Evolutionary conservation across 2,797 vertebrate species (phyloP), one percentile per base, ranked within the genome.

Genomic region (Discoglossus pictus): DNA sequence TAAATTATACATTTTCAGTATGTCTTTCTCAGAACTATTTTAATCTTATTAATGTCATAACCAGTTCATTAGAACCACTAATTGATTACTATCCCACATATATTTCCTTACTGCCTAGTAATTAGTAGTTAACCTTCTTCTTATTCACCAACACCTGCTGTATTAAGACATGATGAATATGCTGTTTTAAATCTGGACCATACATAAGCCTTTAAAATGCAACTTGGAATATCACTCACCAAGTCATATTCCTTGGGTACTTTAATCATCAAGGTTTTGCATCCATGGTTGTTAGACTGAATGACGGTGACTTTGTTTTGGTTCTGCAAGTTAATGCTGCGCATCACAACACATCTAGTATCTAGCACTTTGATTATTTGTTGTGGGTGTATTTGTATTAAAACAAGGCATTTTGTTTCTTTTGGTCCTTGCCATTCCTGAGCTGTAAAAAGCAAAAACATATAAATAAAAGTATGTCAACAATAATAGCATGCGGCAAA

Each of bases 241-340:
- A 92, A 80, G 82, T 93, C 90, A 10, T 87, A 89, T 63, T 92
- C 93, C 75, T 91, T 90, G 3, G 83, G 82, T 8, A 88, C 85
- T 84, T 92, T 90, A 18, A 92, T 77, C 65, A 93, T 78, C 54
- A 92, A 74, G 17, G 79, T 79, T 65, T 77, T 87, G 6, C 73
- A 79, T 7, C 84, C 75, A 2, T 68, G 74, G 73, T 91, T 83
- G 15, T 62, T 88, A 52, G 91, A 88, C 16, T 91, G 78, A 43
- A 86, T 67, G 2, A 92, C 44, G 6, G 84, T 78, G 1, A 91
- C 72, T 12, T 68, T 16, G 17, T 72, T 68, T 76, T 89, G 86
- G 24, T 58, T 73, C 7, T 54, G 51, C 39, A 93, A 76, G 54
- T 63, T 81, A 54, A 91, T 79, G 59, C 50, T 79, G 34, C 88